Conservation (phyloP, 2,888 invertebrate genomes). For the Liodrosophila aerea region DNA sequence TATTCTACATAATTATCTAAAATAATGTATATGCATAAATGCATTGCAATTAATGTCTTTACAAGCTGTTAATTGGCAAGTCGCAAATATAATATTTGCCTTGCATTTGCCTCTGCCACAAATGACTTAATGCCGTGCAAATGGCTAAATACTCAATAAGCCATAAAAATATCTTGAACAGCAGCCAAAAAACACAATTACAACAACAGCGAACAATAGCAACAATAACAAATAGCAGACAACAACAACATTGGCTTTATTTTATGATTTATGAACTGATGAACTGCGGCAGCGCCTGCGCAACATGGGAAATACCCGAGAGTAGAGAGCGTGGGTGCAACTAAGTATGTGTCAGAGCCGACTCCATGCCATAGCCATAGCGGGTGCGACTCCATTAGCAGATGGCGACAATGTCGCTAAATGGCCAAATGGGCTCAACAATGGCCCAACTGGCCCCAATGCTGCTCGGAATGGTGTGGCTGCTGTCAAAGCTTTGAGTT, state of each 20-base stretch:
- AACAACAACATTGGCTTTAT: conserved; percentile 32
- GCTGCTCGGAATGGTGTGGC: conserved; percentile 1
- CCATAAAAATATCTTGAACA: conserved; percentile 47
- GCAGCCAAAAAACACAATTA: conserved; percentile 40
- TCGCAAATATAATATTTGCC: background rate
- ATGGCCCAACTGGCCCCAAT: conserved; percentile 28
- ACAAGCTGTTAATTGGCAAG: too few species aligned
- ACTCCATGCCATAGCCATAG: conserved; percentile 10
- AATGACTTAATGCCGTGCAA: conserved; percentile 56
- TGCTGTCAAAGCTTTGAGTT: conserved; percentile 40
- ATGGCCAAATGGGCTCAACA: conserved; percentile 41
- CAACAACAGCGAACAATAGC: conserved; percentile 3
- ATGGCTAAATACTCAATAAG: conserved; percentile 51
- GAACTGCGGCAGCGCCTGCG: conserved; percentile 41
- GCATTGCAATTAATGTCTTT: background rate
- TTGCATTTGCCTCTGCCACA: conserved; percentile 32
- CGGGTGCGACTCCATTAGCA: conserved; percentile 37
- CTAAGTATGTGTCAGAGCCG: conserved; percentile 31
- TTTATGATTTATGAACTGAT: conserved; percentile 71
- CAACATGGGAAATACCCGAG: conserved; percentile 55
- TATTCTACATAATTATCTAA: too few species aligned
- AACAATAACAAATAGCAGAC: conserved; percentile 20
- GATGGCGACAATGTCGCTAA: conserved; percentile 49
- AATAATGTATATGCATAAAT: background rate
- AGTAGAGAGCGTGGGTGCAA: conserved; percentile 43